These are phyloP conservation scores for Thelaira solivaga DNA, from an alignment of 2,888 invertebrate species.

Conservation along the genomic window DNA sequence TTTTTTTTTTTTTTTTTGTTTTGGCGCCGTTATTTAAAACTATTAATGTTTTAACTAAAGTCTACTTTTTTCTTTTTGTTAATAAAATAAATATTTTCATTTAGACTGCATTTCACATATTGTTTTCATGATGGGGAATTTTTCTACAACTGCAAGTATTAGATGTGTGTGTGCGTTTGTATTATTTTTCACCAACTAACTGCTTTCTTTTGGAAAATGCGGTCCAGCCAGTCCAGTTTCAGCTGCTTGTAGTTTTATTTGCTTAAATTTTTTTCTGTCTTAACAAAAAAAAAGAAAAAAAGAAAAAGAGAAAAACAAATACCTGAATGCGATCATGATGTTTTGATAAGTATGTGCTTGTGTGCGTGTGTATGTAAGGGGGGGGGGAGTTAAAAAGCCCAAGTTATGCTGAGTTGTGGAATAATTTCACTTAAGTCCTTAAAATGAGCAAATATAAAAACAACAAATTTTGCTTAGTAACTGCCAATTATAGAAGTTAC, in stretches of 20 bases:
- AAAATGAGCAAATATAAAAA: neutral
- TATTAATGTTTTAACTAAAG: neutral
- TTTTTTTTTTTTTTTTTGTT: neutral
- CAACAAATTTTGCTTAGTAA: neutral
- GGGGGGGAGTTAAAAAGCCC: too few relatives aligned
- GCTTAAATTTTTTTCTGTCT: too few relatives aligned
- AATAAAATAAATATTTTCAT: neutral
- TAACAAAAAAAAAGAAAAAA: too few relatives aligned
- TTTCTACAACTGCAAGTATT: slow-evolving; percentile 2
- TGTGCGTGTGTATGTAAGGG: too few relatives aligned
- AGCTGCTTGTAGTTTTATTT: too few relatives aligned
- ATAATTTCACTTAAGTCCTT: slow-evolving; percentile 37
- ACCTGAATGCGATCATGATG: neutral
- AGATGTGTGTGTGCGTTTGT: neutral
- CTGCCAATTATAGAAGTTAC: neutral
- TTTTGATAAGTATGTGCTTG: too few relatives aligned
- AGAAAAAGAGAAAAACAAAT: slow-evolving; percentile 20
- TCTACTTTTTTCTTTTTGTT: neutral
- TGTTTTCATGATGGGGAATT: too few relatives aligned
- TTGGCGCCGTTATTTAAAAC: slow-evolving; percentile 35
- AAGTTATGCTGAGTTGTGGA: too few relatives aligned
- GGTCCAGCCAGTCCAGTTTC: slow-evolving; percentile 68
- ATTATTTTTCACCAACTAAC: neutral
- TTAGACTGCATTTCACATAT: slow-evolving; percentile 14
- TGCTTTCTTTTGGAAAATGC: slow-evolving; percentile 73